phyloP scores from a whole-genome alignment of 2,113 vertebrate genomes.

The Symphodus melops region DNA sequence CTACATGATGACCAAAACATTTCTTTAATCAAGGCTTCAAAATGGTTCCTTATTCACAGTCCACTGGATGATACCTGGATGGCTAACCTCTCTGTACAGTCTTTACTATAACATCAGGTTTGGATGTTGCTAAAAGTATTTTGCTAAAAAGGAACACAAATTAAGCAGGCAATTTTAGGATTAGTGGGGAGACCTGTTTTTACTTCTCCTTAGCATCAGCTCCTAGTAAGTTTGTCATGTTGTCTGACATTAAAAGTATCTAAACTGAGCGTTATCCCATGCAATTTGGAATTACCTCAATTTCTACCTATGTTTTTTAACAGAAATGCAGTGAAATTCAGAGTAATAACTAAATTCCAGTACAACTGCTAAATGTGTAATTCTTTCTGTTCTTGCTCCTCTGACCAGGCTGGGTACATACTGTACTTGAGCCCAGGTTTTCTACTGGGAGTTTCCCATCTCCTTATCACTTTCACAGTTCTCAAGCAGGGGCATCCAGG shows the following conservation, averaged over 20 bases:
- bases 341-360: constrained; percentile 6
- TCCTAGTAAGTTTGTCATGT: too few relatives aligned
- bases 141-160: neutral
- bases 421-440: constrained; percentile 35
- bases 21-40: too few relatives aligned
- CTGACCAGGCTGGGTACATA: constrained; percentile 2
- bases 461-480: constrained; percentile 58
- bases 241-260: neutral
- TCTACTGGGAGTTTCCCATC: constrained; percentile 59
- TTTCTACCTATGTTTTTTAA: neutral
- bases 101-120: too few relatives aligned
- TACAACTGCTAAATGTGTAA: neutral
- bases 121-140: too few relatives aligned
- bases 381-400: constrained; percentile 4
- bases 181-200: too few relatives aligned
- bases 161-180: neutral
- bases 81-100: too few relatives aligned
- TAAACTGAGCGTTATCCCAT: neutral
- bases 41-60: too few relatives aligned
- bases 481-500: constrained; percentile 52
- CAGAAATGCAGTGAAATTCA: neutral
- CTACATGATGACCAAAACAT: too few relatives aligned
- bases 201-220: neutral
- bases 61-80: too few relatives aligned
- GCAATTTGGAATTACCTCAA: too few relatives aligned